Base-by-base conservation (phyloP, 2,888 invertebrate species). In the Balanococcus diminutus region DNA sequence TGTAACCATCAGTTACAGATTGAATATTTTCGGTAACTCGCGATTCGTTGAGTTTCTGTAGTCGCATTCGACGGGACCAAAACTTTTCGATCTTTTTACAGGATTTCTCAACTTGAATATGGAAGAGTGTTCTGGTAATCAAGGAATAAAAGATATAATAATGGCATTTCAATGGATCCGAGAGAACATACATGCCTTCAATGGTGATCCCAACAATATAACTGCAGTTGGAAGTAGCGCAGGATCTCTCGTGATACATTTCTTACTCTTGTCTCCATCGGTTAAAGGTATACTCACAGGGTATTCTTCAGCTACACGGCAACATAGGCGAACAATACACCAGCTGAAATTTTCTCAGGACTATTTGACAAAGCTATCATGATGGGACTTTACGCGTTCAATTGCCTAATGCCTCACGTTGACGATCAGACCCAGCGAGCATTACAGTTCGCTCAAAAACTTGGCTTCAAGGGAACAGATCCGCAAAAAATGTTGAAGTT, bases 21-120 rank as follows among this genome's bases (percentile, higher is more conserved):
- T 84, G 32, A 56, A 84, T 56, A 39, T 84, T 32, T 67, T 84
- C 14, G 84, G 84, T 84, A 46, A 81, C n/a, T n/a, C n/a, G n/a
- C n/a, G n/a, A n/a, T n/a, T n/a, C n/a, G n/a, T n/a, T n/a, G n/a
- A 2, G 6, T 81, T 3, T 16, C 6, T 42, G 6, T 31, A 11
- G 8, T 14, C 19, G 6, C 61, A 25, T 25, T 25, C 61, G 46
- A n/a, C 2, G 61, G 6, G 61, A 25, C 25, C 22, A 61, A 22
- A 46, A 46, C 46, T 14, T n/a, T n/a, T n/a, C 16, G 4, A 46
- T n/a, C 14, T 42, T 42, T 42, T 6, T 72, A 25, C 19, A 85
- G 85, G 85, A 79, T 85, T 75, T 46, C 22, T 85, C 0, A 46
- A 75, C 36, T 28, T 85, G 19, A 51, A 79, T 5, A n/a, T 79